Evolutionary conservation across 2,113 vertebrate genomes (phyloP).

Genomic region (Rhabdomys dilectus): DNA sequence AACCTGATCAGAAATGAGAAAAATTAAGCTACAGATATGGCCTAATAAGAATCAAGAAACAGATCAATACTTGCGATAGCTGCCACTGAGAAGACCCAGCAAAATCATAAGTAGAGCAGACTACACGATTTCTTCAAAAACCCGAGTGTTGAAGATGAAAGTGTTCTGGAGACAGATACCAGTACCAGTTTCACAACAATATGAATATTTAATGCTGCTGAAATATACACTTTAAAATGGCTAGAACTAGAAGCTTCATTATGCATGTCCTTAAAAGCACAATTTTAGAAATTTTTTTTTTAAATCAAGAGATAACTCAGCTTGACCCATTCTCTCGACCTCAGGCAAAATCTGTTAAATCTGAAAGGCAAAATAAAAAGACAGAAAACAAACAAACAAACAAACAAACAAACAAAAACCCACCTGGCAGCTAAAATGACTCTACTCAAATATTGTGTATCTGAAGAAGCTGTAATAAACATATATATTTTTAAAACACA

Average conservation of each 20-base stretch:
- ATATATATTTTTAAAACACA: background rate
- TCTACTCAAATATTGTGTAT: background rate
- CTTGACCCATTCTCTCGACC: background rate
- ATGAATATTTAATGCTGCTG: background rate
- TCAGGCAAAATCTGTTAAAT: background rate
- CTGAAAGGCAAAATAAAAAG: background rate
- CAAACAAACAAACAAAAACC: background rate
- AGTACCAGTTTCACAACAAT: background rate
- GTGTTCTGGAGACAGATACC: background rate
- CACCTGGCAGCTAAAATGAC: background rate
- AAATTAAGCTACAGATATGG: slow-evolving; percentile 8
- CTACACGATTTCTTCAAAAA: background rate
- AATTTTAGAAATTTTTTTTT: background rate
- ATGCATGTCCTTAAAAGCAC: background rate
- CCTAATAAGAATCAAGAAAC: slow-evolving; percentile 12
- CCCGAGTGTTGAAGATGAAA: background rate
- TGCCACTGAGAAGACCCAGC: background rate
- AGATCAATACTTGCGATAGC: background rate
- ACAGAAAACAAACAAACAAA: background rate
- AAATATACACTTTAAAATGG: background rate
- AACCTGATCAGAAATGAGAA: background rate
- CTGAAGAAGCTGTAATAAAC: background rate
- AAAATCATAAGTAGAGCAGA: background rate
- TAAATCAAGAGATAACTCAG: slow-evolving; percentile 29
- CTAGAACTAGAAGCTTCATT: background rate